phyloP scores from a whole-genome alignment of 2,888 invertebrate species.

The Synanthedon formicaeformis region DNA sequence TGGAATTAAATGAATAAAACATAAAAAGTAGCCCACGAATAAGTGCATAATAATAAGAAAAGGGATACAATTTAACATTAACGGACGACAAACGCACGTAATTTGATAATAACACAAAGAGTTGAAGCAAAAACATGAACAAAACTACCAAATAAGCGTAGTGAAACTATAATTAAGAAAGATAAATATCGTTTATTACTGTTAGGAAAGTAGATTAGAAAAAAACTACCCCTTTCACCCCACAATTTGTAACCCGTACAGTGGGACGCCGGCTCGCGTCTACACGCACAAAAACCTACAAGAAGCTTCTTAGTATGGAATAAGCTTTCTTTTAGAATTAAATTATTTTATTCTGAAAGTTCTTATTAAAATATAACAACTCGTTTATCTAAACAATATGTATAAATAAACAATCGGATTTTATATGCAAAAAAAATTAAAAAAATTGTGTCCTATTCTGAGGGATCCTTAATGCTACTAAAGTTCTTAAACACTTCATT shows the following conservation, averaged over 20 bases:
- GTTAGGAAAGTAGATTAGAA: slow-evolving; percentile 70
- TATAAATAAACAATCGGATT: no score
- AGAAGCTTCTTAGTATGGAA: slow-evolving; percentile 25
- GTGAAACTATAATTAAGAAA: slow-evolving; percentile 68
- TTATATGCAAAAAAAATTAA: no score
- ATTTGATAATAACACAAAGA: slow-evolving; percentile 64
- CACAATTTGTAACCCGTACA: slow-evolving; percentile 71
- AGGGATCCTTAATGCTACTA: no score
- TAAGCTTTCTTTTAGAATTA: slow-evolving; percentile 14
- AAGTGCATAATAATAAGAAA: slow-evolving; percentile 20
- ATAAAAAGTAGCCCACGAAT: no score
- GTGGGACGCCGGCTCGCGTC: slow-evolving; percentile 41
- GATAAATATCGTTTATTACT: slow-evolving; percentile 72
- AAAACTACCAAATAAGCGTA: slow-evolving; percentile 57
- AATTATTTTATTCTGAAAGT: no score
- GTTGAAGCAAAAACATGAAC: slow-evolving; percentile 57
- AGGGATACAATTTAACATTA: slow-evolving; percentile 18
- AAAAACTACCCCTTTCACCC: slow-evolving; percentile 70
- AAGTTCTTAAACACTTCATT: no score
- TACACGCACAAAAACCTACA: slow-evolving; percentile 59
- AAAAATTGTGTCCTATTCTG: no score
- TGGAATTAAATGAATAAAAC: no score
- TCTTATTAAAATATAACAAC: no score
- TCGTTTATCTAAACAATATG: no score
- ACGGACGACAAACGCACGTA: slow-evolving; percentile 54